phyloP scores from a whole-genome alignment of 2,113 vertebrate species.

The Proterorhinus semilunaris region DNA sequence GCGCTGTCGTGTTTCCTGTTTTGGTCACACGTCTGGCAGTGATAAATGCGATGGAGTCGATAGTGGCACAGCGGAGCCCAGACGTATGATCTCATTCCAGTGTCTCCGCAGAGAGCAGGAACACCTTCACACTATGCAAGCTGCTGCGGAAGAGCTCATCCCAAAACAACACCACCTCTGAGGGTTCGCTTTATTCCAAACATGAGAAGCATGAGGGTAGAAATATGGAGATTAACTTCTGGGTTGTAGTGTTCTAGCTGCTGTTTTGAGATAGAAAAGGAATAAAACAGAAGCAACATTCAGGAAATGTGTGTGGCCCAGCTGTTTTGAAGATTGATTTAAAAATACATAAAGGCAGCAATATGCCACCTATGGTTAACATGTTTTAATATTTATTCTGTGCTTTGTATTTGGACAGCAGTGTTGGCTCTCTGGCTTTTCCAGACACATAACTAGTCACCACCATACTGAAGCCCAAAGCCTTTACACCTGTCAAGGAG shows the following conservation, averaged over 20 bases:
- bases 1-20: constrained; percentile 64
- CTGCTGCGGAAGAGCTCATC: background rate
- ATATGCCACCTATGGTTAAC: background rate
- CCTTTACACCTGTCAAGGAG: too few relatives aligned
- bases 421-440: too few relatives aligned
- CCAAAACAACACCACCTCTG: background rate
- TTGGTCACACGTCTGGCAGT: constrained; percentile 33
- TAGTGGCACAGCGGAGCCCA: background rate
- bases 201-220: background rate
- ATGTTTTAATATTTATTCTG: too few relatives aligned
- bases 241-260: background rate
- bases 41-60: constrained; percentile 18
- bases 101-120: constrained; percentile 5
- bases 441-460: too few relatives aligned
- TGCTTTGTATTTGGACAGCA: too few relatives aligned
- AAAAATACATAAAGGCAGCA: background rate
- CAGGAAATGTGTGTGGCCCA: background rate
- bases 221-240: background rate
- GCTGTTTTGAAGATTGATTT: background rate
- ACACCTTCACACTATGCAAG: constrained; percentile 11
- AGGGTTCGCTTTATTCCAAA: constrained; percentile 3
- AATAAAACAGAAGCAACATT: background rate
- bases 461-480: too few relatives aligned
- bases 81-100: constrained; percentile 13
- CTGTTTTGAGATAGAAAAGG: background rate